A percentile compares a stretch with the other conserved stretches of the same genome.
phyloP scores from a whole-genome alignment of 2,797 vertebrate species.

The Xerus rutilus region DNA sequence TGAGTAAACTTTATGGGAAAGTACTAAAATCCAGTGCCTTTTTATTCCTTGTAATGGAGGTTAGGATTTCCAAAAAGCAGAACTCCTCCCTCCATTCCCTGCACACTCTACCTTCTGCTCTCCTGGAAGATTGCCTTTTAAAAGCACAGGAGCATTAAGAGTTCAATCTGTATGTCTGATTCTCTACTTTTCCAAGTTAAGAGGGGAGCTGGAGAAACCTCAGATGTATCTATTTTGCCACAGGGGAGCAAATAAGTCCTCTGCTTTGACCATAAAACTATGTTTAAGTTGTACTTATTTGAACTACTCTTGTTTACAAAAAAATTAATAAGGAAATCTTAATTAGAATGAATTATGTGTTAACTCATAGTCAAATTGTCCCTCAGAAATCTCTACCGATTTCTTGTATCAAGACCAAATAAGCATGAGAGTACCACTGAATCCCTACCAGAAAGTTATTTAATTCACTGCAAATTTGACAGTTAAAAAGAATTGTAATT shows the following conservation, averaged over 20 bases:
- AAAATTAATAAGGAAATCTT: slow-evolving; percentile 5
- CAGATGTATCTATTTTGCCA: background rate
- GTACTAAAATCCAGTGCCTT: background rate
- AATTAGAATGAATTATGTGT: slow-evolving; percentile 8
- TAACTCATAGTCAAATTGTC: background rate
- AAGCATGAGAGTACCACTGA: background rate
- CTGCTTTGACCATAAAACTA: background rate
- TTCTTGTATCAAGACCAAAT: background rate
- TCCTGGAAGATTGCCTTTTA: background rate
- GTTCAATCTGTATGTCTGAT: background rate
- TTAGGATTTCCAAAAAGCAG: background rate
- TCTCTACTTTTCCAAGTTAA: background rate
- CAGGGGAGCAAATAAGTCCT: background rate
- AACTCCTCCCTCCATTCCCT: background rate
- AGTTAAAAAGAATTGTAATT: background rate
- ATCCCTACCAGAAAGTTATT: background rate
- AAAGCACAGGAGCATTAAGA: background rate
- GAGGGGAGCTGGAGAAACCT: background rate
- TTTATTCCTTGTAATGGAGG: background rate
- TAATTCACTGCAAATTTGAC: background rate
- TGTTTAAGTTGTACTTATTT: background rate
- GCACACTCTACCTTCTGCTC: background rate
- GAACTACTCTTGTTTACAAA: background rate
- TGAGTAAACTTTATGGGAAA: background rate
- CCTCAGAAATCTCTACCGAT: slow-evolving; percentile 3